Percentiles rank a stretch among this genome's conserved stretches.
phyloP scores from a whole-genome alignment of 2,888 invertebrate genomes.

The Mythimna ferrago region DNA sequence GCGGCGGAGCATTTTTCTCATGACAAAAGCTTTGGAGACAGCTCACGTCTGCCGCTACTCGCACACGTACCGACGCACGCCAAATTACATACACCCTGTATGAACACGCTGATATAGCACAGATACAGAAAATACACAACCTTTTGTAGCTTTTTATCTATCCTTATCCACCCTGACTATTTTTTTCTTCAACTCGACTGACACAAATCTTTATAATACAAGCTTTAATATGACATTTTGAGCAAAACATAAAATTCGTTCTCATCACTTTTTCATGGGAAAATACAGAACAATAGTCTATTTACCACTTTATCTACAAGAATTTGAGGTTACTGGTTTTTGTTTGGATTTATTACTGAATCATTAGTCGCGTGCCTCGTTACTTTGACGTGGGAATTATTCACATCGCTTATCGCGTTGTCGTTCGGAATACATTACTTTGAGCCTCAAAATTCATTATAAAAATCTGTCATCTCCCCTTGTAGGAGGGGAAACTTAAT shows the following conservation, averaged over 20 bases:
- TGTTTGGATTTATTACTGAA: conserved; percentile 49
- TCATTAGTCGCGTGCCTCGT: conserved; percentile 57
- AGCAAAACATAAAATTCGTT: conserved; percentile 40
- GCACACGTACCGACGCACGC: conserved; percentile 64
- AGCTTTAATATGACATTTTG: conserved; percentile 17
- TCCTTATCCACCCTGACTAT: conserved; percentile 16
- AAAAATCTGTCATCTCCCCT: conserved; percentile 68
- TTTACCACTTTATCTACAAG: conserved; percentile 50
- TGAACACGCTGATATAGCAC: conserved; percentile 44
- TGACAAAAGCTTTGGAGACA: conserved; percentile 84
- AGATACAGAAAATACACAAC: conserved; percentile 37
- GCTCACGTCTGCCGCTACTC: conserved; percentile 74
- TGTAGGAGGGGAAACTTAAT: conserved; percentile 80
- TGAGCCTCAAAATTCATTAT: conserved; percentile 51
- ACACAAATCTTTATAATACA: conserved; percentile 33
- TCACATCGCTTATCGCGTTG: conserved; percentile 37
- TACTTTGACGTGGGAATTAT: conserved; percentile 45
- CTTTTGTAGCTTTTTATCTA: conserved; percentile 37
- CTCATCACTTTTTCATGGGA: conserved; percentile 51
- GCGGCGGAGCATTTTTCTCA: conserved; percentile 84
- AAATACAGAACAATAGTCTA: conserved; percentile 53
- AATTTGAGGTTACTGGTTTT: conserved; percentile 56
- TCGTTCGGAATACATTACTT: conserved; percentile 45
- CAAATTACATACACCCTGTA: conserved; percentile 58
- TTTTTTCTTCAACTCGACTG: conserved; percentile 25